Evolutionary conservation across 2,797 vertebrate species (phyloP), one percentile per base, ranked within the genome.

Genomic region (Pseudopleuronectes americanus): DNA sequence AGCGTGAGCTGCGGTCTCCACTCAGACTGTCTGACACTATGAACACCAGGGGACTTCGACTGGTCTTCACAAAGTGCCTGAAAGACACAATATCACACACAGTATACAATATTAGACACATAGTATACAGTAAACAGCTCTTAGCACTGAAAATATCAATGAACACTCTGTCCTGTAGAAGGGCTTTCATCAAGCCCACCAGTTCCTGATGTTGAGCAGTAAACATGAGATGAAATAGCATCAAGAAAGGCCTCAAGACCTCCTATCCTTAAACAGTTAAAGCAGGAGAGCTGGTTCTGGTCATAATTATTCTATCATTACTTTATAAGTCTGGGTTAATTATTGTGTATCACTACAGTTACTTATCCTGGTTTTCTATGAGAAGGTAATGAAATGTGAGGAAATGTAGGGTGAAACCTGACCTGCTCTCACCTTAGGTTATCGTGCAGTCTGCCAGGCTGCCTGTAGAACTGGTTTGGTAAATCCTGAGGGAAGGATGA

Each of bases 401-500:
- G 6, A 26, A 26, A 53, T 14, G 49, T 7, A 52, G 22, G 21
- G 24, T 9, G 43, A 45, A 45, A 19, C 43, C 17, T 45, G 24
- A 31, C 41, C 13, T 54, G 12, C 21, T 31, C 94, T 94, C 62
- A 99, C 98, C 97, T 96, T 77, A 99, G 93, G 77, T 97, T 85
- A 56, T 95, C 95, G 77, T 99, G 97, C 56, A 99, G 92, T 74
- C 84, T 92, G 58, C 84, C 83, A 33, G 96, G 95, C 73, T 99
- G 96, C 80, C 95, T 92, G 93, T 96, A 99, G 93, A 99, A 98
- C 61, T 96, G 96, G 89, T 99, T 98, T 60, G 98, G 98, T 68
- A 99, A 93, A 80, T 99, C 98, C 98, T 99, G 71, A 80, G 78
- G 74, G 51, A 58, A 12, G 45, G 31, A 75, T 24, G n/a, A 26